A percentile compares a stretch with the other conserved stretches of the same genome.
Evolutionary conservation across 2,888 invertebrate species (phyloP).

Genomic region (Mesorhabditis spiculigera): DNA sequence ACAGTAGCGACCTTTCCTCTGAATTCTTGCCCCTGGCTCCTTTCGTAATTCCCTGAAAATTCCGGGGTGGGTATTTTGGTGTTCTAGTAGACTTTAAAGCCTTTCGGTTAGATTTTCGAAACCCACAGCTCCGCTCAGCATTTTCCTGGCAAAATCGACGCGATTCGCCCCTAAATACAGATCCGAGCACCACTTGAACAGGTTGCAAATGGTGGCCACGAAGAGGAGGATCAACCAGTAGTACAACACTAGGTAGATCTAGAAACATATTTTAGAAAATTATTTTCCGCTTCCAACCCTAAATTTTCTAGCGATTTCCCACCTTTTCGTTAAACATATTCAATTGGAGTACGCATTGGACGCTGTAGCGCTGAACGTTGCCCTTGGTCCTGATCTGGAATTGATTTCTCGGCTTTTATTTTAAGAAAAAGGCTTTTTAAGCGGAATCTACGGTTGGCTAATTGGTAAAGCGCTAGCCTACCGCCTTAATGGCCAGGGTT

Average conservation of each 20-base stretch:
- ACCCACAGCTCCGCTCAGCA: conserved; percentile 7
- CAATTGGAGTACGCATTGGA: conserved; percentile 47
- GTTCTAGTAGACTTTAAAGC: too few species aligned
- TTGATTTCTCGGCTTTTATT: background rate
- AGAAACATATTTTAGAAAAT: background rate
- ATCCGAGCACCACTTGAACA: conserved; percentile 13
- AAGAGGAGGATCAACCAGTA: conserved; percentile 31
- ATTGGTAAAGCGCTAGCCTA: too few species aligned
- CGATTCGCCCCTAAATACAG: conserved; percentile 6
- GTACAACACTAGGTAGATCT: conserved; percentile 38
- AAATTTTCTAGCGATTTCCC: background rate
- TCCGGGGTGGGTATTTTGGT: too few species aligned
- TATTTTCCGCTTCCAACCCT: background rate
- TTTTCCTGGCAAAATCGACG: conserved; percentile 8
- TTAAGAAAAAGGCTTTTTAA: too few species aligned
- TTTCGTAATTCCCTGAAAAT: too few species aligned
- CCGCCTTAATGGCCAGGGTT: too few species aligned
- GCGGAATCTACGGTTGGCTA: too few species aligned
- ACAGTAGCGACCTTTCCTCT: too few species aligned
- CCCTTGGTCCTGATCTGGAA: conserved; percentile 34
- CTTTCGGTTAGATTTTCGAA: background rate
- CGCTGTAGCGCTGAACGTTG: conserved; percentile 32
- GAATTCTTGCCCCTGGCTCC: too few species aligned
- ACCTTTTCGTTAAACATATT: conserved; percentile 57
- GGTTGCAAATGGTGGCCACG: conserved; percentile 14